These are phyloP conservation scores for Discoglossus pictus DNA, from an alignment of 2,797 vertebrate genomes.

Conservation along the genomic window DNA sequence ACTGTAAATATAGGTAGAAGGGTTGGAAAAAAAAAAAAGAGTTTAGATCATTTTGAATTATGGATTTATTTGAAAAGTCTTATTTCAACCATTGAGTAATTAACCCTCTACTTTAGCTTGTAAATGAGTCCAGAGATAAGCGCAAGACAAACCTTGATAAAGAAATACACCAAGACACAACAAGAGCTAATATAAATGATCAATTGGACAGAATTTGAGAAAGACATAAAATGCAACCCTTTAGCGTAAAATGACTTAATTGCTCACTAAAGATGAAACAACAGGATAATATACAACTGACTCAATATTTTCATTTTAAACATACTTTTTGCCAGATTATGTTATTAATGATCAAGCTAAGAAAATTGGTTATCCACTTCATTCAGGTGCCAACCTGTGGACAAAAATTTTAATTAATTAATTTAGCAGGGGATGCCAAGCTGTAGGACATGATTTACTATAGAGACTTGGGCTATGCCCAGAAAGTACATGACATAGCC, in stretches of 20 bases:
- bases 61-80: not conserved
- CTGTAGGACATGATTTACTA: too few relatives aligned
- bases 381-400: too few relatives aligned
- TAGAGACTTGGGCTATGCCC: too few relatives aligned
- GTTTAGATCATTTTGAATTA: not conserved
- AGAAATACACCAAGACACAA: not conserved
- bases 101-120: not conserved
- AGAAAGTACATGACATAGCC: too few relatives aligned
- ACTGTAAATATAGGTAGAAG: constrained; percentile 36
- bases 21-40: too few relatives aligned
- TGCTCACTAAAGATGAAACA: not conserved
- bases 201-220: constrained; percentile 7
- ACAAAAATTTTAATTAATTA: too few relatives aligned
- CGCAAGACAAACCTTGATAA: not conserved
- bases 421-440: too few relatives aligned
- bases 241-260: not conserved
- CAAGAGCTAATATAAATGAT: constrained; percentile 18
- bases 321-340: too few relatives aligned
- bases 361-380: too few relatives aligned
- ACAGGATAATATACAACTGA: not conserved
- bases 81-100: not conserved
- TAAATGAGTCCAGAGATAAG: not conserved
- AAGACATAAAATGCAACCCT: constrained; percentile 14
- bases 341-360: too few relatives aligned
- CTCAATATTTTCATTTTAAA: not conserved